Evolutionary conservation across 2,888 invertebrate genomes (phyloP).

Genomic region (Gibbula magus): DNA sequence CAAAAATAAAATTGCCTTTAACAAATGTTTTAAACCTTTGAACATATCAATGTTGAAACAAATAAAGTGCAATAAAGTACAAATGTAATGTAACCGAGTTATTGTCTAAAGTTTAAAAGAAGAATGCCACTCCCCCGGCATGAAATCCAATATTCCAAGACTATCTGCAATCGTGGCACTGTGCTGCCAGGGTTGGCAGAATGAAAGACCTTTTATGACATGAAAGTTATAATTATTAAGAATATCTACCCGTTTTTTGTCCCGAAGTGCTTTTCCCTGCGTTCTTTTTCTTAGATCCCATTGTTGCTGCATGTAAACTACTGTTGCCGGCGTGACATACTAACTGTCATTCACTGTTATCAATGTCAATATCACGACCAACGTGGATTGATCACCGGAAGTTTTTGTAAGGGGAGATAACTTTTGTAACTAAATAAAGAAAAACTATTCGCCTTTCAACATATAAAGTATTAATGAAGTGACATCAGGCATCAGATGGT

Average conservation of each 20-base stretch:
- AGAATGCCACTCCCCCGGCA: no score
- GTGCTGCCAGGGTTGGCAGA: neutral
- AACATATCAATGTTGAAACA: no score
- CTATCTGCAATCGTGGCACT: neutral
- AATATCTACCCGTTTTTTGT: neutral
- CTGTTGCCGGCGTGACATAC: neutral
- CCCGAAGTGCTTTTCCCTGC: neutral
- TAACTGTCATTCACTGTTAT: neutral
- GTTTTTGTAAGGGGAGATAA: neutral
- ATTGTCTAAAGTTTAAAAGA: no score
- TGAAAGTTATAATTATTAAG: neutral
- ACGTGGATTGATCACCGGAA: conserved; percentile 6
- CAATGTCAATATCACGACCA: neutral
- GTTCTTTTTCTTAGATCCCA: conserved; percentile 22
- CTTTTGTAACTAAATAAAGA: neutral
- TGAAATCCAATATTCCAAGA: no score
- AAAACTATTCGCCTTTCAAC: no score
- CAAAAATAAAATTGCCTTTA: no score
- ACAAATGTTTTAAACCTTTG: no score
- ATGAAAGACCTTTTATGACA: neutral
- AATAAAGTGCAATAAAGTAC: no score
- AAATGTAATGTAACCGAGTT: no score
- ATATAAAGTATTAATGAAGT: no score
- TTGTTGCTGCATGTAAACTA: neutral
- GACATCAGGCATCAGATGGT: no score